Conservation (phyloP, 1,140 invertebrate species). For the Polypedilum pembai region DNA sequence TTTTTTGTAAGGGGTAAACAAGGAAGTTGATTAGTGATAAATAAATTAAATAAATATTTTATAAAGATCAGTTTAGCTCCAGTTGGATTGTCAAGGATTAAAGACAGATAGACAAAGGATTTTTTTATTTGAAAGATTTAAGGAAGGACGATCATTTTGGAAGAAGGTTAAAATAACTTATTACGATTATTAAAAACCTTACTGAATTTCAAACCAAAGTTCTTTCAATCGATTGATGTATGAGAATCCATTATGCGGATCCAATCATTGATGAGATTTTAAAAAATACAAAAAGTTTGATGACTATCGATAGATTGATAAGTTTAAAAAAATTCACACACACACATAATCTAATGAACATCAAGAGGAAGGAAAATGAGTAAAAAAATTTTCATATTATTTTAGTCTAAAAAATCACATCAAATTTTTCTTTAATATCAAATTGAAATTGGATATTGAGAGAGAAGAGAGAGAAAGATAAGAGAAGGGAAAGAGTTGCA, state of each 20-base stretch:
- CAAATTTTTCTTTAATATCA: neutral
- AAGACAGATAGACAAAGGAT: neutral
- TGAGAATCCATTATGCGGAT: slow-evolving; percentile 12
- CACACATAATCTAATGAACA: slow-evolving; percentile 3
- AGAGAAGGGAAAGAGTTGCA: neutral
- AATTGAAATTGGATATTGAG: neutral
- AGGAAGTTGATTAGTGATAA: slow-evolving; percentile 17
- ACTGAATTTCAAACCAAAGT: neutral
- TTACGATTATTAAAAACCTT: too few relatives aligned
- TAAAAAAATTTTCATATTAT: neutral
- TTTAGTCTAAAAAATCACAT: slow-evolving; percentile 11
- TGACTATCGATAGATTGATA: neutral
- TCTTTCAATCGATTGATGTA: neutral
- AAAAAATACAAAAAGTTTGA: neutral
- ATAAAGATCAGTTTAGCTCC: slow-evolving; percentile 9
- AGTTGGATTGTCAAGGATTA: neutral
- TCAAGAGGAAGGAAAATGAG: neutral
- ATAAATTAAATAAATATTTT: slow-evolving; percentile 1
- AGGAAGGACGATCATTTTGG: neutral
- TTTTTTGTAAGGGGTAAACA: neutral
- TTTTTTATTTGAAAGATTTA: neutral
- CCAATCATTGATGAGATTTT: neutral
- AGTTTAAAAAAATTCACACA: slow-evolving; percentile 6
- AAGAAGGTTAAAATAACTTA: neutral
- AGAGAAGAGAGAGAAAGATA: too few relatives aligned